A percentile compares a stretch with the other conserved stretches of the same genome.
These are phyloP conservation scores for Poeciliopsis infans DNA, from an alignment of 2,797 vertebrate genomes.

Conservation along the genomic window DNA sequence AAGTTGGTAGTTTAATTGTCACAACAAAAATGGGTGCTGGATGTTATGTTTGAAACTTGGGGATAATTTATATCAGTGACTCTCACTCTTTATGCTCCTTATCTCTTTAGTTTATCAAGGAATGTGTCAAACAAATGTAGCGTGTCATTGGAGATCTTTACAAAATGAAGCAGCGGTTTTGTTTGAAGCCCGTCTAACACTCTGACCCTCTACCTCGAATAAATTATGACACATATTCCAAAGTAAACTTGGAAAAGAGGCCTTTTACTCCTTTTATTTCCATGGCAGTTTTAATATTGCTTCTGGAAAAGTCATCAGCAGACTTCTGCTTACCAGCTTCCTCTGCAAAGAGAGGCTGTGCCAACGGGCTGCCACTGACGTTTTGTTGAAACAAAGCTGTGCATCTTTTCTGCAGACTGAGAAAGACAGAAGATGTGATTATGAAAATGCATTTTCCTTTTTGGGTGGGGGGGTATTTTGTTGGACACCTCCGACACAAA, in stretches of 20 bases:
- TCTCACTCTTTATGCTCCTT: background rate
- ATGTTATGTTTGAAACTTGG: background rate
- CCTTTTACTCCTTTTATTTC: background rate
- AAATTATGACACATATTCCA: background rate
- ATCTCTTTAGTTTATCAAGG: background rate
- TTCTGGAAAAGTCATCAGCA: background rate
- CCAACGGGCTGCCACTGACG: background rate
- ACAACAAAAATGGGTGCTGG: background rate
- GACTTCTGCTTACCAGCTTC: background rate
- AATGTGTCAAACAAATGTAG: background rate
- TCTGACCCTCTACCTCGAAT: background rate
- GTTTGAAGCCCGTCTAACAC: background rate
- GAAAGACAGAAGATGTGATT: background rate
- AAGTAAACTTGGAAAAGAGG: background rate
- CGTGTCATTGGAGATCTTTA: background rate
- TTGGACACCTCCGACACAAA: background rate
- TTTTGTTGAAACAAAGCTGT: background rate
- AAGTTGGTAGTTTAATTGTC: background rate
- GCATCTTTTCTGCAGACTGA: background rate
- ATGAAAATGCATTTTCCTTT: background rate
- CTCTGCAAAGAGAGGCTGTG: background rate
- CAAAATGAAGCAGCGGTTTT: background rate
- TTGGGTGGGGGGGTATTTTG: no score
- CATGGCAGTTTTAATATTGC: background rate
- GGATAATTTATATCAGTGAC: background rate